Base-by-base conservation (phyloP, 2,888 invertebrate genomes). In the Yponomeuta evonymella region DNA sequence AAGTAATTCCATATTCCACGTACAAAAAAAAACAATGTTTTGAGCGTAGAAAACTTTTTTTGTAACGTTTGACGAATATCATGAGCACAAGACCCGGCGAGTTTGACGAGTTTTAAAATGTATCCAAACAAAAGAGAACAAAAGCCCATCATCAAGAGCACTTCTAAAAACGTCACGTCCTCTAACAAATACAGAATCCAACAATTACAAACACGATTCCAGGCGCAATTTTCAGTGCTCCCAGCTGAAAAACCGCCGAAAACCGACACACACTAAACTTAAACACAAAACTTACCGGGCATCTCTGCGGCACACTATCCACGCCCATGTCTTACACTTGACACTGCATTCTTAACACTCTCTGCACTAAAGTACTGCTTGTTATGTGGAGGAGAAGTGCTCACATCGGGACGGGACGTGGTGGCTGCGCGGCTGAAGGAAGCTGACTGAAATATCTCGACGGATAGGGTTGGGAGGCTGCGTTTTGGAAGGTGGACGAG, bases 251-350 rank as follows among this genome's bases (percentile, higher is more conserved):
- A 58, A 3, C 51, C 51, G 51, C 51, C 51, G 15, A 58, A 15
- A 58, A 58, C 2, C 8, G 15, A 58, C 11, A 29, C 3, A 64
- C 10, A 12, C 29, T 11, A 9, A 9, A 64, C 23, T 2, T 11
- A 64, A 29, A 29, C 1, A 65, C 29, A 65, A 72, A 75, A 85
- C 88, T 84, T 71, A 89, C 88, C 72, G 79, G 78, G 3, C 81
- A 77, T 69, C 87, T 77, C 72, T 83, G 84, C 73, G 83, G 86
- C 68, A 84, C 69, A 73, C 85, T 89, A 76, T 90, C 90, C 76
- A 89, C 88, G 70, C 90, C 90, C 89, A 90, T 90, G 69, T 72
- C 79, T 66, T 63, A 30, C 65, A 65, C 30, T 65, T 65, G 65
- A 29, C 51, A 58, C 51, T 15, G 51, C 51, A 58, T 58, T 58